Conservation (phyloP, 2,797 vertebrate species). For the Muscicapa comitata region DNA sequence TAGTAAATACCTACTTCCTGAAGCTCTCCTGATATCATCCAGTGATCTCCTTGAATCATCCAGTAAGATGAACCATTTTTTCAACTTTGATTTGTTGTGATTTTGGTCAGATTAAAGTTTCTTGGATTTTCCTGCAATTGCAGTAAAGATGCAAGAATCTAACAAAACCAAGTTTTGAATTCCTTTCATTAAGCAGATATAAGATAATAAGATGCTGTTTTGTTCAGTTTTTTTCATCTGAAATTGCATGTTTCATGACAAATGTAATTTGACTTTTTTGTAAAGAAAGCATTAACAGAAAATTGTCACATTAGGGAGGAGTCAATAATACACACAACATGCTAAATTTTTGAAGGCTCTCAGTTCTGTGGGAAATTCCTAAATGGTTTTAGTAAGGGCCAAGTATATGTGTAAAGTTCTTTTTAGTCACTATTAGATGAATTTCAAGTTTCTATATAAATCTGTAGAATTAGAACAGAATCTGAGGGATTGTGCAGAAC, state of each 20-base stretch:
- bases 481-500: neutral
- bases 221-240: neutral
- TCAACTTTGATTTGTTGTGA: neutral
- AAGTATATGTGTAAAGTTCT: neutral
- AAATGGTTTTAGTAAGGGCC: neutral
- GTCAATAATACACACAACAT: neutral
- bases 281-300: neutral
- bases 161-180: neutral
- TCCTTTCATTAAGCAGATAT: neutral
- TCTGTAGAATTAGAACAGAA: neutral
- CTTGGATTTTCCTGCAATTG: neutral
- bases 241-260: neutral
- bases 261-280: neutral
- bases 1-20: neutral
- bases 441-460: neutral
- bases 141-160: neutral
- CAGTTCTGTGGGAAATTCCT: neutral
- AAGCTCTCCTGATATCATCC: neutral
- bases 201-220: neutral
- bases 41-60: neutral
- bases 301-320: neutral
- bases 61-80: neutral
- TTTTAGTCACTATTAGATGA: neutral
- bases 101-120: neutral
- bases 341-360: neutral